Percentiles rank a stretch among this genome's conserved stretches.
Conservation (phyloP, 1,140 invertebrate species). For the Solen grandis region DNA sequence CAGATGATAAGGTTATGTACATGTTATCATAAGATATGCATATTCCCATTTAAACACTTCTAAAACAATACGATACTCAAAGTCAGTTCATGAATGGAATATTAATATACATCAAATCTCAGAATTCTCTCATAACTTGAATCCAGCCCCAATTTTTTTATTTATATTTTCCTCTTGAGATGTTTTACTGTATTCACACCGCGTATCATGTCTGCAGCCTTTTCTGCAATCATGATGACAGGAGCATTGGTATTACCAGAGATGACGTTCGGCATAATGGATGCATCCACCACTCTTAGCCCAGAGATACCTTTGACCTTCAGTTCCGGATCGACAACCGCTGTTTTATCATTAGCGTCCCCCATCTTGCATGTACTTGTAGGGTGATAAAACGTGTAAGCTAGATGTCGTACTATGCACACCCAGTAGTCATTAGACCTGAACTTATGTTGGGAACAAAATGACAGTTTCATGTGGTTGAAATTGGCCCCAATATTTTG, state of each 20-base stretch:
- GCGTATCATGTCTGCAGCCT: too few species aligned
- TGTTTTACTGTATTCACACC: slow-evolving; percentile 83
- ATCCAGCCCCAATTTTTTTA: too few species aligned
- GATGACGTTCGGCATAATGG: slow-evolving; percentile 66
- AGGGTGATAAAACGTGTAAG: slow-evolving; percentile 82
- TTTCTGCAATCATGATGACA: slow-evolving; percentile 91
- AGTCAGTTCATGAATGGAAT: too few species aligned
- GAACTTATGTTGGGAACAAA: slow-evolving; percentile 33
- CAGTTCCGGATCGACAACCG: slow-evolving; percentile 49
- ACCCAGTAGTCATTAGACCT: slow-evolving; percentile 24
- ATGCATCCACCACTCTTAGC: slow-evolving; percentile 69
- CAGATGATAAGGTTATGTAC: too few species aligned
- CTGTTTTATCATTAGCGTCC: neutral
- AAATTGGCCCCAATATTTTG: slow-evolving; percentile 27
- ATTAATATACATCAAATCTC: too few species aligned
- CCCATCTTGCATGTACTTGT: slow-evolving; percentile 93
- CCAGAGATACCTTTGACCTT: too few species aligned
- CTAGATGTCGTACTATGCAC: slow-evolving; percentile 32
- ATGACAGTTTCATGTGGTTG: slow-evolving; percentile 28
- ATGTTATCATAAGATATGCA: too few species aligned
- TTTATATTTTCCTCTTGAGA: too few species aligned
- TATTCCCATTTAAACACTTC: too few species aligned
- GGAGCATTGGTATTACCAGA: slow-evolving; percentile 90
- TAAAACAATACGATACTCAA: too few species aligned
- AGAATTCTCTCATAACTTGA: too few species aligned